Evolutionary conservation across 2,797 vertebrate genomes (phyloP).

Genomic region (Lagorchestes hirsutus): DNA sequence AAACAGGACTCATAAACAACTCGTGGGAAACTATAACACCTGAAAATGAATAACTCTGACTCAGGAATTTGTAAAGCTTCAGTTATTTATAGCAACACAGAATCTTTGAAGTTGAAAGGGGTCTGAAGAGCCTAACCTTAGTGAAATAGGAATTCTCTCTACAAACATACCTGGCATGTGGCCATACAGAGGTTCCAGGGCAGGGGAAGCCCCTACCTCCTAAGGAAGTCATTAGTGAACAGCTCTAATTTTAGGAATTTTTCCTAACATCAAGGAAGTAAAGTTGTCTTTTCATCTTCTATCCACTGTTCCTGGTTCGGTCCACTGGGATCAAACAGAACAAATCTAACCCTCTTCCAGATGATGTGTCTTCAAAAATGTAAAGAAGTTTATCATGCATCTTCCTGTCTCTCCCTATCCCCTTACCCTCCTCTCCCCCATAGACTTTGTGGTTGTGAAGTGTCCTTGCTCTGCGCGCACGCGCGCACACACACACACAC

Average conservation of each 20-base stretch:
- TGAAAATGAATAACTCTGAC: background rate
- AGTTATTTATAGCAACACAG: background rate
- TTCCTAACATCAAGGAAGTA: background rate
- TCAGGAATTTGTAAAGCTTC: background rate
- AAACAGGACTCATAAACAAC: background rate
- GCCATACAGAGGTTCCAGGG: background rate
- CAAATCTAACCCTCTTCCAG: background rate
- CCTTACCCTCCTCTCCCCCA: background rate
- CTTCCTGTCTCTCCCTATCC: background rate
- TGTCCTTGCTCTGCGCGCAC: background rate
- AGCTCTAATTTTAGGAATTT: background rate
- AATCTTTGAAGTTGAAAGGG: background rate
- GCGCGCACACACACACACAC: rapidly evolving
- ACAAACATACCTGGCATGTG: background rate
- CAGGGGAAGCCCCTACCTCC: background rate
- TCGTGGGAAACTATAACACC: background rate
- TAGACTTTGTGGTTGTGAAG: background rate
- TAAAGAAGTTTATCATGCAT: background rate
- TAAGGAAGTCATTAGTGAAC: background rate
- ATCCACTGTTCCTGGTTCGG: background rate
- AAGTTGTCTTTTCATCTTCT: background rate
- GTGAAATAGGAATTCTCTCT: background rate
- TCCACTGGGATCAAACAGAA: background rate
- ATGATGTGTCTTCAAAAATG: background rate
- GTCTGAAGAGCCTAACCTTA: background rate